phyloP scores from a whole-genome alignment of 1,140 invertebrate species.

The Thaumatotibia leucotreta region DNA sequence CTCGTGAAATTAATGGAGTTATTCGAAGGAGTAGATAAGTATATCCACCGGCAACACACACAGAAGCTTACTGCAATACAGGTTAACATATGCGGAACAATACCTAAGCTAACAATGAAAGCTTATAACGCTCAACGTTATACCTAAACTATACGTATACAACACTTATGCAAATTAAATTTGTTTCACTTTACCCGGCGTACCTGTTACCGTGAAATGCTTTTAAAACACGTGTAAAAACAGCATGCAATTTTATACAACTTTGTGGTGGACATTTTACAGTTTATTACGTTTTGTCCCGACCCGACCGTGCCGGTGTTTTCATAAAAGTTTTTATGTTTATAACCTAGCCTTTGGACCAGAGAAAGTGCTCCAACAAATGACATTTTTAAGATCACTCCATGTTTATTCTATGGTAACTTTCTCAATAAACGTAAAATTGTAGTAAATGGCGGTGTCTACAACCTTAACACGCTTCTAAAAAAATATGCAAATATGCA shows the following conservation, averaged over 20 bases:
- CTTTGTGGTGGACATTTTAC: slow-evolving; percentile 39
- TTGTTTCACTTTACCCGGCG: slow-evolving; percentile 8
- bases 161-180: slow-evolving; percentile 12
- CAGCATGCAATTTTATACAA: slow-evolving; percentile 22
- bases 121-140: neutral
- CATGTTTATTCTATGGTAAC: slow-evolving; percentile 43
- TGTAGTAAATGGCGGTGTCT: too few species aligned
- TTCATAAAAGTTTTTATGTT: slow-evolving; percentile 61
- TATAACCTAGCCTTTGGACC: slow-evolving; percentile 31
- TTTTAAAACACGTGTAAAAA: slow-evolving; percentile 14
- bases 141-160: slow-evolving; percentile 10
- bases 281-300: slow-evolving; percentile 48
- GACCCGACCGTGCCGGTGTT: slow-evolving; percentile 32
- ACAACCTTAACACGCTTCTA: too few species aligned
- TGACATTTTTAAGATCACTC: slow-evolving; percentile 41
- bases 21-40: too few species aligned
- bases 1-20: too few species aligned
- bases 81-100: neutral
- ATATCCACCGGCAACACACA: too few species aligned
- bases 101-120: slow-evolving; percentile 2
- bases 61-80: neutral
- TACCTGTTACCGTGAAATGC: slow-evolving; percentile 14
- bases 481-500: neutral
- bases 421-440: too few species aligned
- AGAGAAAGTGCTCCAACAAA: slow-evolving; percentile 36